Evolutionary conservation across 2,113 vertebrate species (phyloP), one percentile per base, ranked within the genome.

Genomic region (Ibidorhyncha struthersii): DNA sequence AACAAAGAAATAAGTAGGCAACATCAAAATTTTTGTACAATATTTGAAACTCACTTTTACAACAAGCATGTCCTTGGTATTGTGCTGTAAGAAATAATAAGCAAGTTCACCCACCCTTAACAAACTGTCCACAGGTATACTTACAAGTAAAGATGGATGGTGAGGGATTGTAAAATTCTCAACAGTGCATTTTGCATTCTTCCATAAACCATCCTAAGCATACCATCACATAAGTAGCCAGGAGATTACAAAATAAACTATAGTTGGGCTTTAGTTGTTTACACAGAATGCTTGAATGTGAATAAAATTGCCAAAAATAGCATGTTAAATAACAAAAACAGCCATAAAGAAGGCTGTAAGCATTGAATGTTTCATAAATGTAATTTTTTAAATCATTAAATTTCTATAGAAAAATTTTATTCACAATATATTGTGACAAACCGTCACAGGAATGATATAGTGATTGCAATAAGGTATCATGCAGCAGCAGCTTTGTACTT

Each of bases 361-460:
- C 98, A 97, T 26, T 97, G 98, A 98, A 98, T 97, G 97, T 98
- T 98, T 97, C 97, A 98, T 98, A 98, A 98, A 98, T 96, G 97
- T 97, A 93, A 92, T 94, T 97, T 98, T 98, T 98, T 98, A 96
- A 98, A 98, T 98, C 98, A 98, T 98, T 98, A 98, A 96, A 98
- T 98, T 98, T 98, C 98, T 98, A 98, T 99, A 99, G 98, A 99
- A 99, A 99, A 99, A 98, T 98, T 98, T 98, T 98, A 98, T 99
- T 98, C 98, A 98, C 98, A 98, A 98, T 98, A 98, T 98, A 98
- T 97, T 95, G 97, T 98, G 97, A 98, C 98, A 97, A 98, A 97
- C 45, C 40, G 98, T 97, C 98, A 98, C 98, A 98, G 96, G 97
- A 98, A 98, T 98, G 98, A 98, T 98, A 98, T 98, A 98, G 98